A percentile compares a stretch with the other conserved stretches of the same genome.
phyloP scores from a whole-genome alignment of 2,797 vertebrate genomes.

The Rhodeus uyekii region DNA sequence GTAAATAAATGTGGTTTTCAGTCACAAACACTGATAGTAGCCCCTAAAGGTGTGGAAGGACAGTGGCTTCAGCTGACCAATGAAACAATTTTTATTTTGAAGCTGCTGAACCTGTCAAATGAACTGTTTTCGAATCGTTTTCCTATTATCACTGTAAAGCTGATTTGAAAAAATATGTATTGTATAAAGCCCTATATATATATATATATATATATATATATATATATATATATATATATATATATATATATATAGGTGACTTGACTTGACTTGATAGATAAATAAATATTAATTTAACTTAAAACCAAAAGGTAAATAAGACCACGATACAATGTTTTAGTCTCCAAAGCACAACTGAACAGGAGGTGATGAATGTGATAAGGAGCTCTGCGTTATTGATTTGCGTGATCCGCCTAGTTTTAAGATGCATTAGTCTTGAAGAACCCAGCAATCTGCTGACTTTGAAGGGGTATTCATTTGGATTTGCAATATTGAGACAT shows the following conservation, averaged over 20 bases:
- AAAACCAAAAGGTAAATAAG: neutral
- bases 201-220: neutral
- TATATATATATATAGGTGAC: neutral
- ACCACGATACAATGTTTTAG: neutral
- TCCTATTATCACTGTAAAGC: neutral
- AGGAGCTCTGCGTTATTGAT: conserved; percentile 12
- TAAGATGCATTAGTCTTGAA: conserved; percentile 10
- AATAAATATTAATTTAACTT: neutral
- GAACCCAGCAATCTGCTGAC: neutral
- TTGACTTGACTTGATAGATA: neutral
- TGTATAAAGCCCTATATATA: neutral
- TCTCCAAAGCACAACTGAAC: conserved; percentile 11
- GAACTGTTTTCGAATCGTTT: neutral
- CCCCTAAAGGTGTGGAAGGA: neutral
- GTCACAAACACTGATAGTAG: neutral
- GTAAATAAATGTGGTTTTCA: neutral
- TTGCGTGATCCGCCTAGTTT: neutral
- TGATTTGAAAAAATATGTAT: neutral
- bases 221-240: neutral
- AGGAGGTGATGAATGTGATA: neutral
- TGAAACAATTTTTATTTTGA: neutral
- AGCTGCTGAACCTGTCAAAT: neutral
- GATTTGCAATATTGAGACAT: neutral
- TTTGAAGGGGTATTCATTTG: neutral
- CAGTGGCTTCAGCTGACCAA: neutral